Base-by-base conservation (phyloP, 1,140 invertebrate genomes). In the Lordiphosa mommai region DNA sequence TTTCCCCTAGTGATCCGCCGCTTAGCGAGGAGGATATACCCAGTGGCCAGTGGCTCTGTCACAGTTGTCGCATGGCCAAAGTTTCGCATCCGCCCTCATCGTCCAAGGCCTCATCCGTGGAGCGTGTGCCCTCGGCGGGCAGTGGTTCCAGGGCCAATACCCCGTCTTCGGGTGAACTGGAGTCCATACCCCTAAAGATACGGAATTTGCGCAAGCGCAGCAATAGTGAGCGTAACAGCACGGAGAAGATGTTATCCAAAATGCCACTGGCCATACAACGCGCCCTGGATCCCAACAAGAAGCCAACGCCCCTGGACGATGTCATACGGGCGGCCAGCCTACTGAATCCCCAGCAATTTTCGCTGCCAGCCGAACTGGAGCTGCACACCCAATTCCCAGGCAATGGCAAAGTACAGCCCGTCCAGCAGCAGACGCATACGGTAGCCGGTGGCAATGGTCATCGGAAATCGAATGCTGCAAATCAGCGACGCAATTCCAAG, bases 21-120 rank as follows among this genome's bases (percentile, higher is more conserved):
- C 88, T 98, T 33, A 94, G 95, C 61, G 94, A 96, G 79, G 92
- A 94, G 59, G 95, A 97, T 89, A 95, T 98, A 66, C 96, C 96
- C n/a, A 91, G 92, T 68, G 96, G 96, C 0, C 93, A 96, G 88
- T 98, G 96, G 96, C 89, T 97, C 53, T 98, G 97, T 84, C 94
- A 96, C 64, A 92, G 93, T 61, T 98, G 96, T 84, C 90, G 90
- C 10, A 89, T 89, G 88, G 65, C 63, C 20, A 77, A 86, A 49
- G 71, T 88, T 0, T 52, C 69, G 16, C 70, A 77, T 16, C 69
- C 86, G 9, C 23, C 72, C 1, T 63, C 56, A 8, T 70, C 68
- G 6, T 86, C 87, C 1, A 86, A 86, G 48, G 63, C 86, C 10
- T 85, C 69, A 20, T 88, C 87, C 20, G 67, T 88, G 13, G 87